Conservation (phyloP, 2,888 invertebrate genomes). For the Eupithecia abbreviata region DNA sequence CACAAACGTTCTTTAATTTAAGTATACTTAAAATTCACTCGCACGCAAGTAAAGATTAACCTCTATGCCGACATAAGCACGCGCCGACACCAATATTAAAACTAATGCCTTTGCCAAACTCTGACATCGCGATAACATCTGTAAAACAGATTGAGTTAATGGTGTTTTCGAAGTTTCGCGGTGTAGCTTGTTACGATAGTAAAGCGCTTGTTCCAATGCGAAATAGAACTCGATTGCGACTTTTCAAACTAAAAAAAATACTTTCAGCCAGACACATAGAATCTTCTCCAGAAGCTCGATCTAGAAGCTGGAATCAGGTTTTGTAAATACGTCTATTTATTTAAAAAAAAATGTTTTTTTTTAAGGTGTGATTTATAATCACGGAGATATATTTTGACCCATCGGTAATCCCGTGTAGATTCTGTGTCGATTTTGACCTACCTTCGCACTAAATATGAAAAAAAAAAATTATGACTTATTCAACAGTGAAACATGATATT, state of each 20-base stretch:
- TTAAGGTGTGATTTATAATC: background rate
- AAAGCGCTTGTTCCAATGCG: conserved; percentile 48
- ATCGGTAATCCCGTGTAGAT: background rate
- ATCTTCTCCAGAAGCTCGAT: too few species aligned
- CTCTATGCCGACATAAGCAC: background rate
- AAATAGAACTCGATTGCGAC: background rate
- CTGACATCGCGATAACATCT: conserved; percentile 75
- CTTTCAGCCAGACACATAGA: too few species aligned
- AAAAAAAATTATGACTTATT: background rate
- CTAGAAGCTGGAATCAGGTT: background rate
- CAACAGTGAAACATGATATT: background rate
- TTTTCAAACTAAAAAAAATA: background rate
- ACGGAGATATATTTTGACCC: background rate
- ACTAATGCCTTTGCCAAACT: conserved; percentile 40
- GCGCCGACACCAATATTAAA: conserved; percentile 28
- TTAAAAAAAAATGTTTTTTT: background rate
- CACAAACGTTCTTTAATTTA: background rate
- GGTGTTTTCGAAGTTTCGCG: conserved; percentile 77
- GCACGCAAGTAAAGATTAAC: background rate
- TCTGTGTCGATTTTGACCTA: background rate
- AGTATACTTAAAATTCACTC: background rate
- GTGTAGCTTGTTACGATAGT: conserved; percentile 75
- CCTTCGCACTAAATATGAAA: background rate
- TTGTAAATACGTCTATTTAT: background rate
- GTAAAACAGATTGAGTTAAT: conserved; percentile 82